Conservation (phyloP, 37 sponge, comb jelly and placozoan genomes). For the Mnemiopsis leidyi region DNA sequence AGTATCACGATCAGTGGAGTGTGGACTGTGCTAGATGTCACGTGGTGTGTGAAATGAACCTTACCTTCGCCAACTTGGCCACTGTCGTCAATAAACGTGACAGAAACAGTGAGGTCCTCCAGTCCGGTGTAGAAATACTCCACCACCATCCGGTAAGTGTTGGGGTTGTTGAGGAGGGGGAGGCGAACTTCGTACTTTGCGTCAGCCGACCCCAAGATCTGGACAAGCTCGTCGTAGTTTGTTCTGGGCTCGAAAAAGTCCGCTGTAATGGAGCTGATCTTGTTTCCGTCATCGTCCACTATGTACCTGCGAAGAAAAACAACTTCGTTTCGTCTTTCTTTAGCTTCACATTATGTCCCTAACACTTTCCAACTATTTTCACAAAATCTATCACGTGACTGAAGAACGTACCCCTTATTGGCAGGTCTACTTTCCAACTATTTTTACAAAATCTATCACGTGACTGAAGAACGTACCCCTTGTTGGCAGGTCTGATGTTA, state of each 20-base stretch:
- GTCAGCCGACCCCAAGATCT: not conserved
- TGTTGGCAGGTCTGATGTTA: not conserved
- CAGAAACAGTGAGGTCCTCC: conserved; percentile 15
- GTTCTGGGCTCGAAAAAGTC: not conserved
- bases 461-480: not conserved
- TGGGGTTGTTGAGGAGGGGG: not conserved
- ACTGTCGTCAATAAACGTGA: not conserved
- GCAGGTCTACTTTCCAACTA: too few relatives aligned
- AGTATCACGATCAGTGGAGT: too few relatives aligned
- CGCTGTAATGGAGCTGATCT: not conserved
- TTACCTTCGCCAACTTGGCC: not conserved
- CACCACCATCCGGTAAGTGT: not conserved
- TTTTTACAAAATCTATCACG: too few relatives aligned
- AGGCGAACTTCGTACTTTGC: not conserved
- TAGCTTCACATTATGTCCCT: not conserved
- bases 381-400: too few relatives aligned
- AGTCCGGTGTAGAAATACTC: conserved; percentile 61
- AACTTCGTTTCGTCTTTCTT: not conserved
- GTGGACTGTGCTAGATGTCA: too few relatives aligned
- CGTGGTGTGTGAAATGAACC: too few relatives aligned
- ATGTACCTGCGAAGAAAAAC: not conserved
- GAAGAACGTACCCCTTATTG: not conserved
- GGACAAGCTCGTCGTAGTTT: not conserved
- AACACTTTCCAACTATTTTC: too few relatives aligned
- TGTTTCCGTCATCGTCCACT: not conserved